Percentiles rank a stretch among this genome's conserved stretches.
Conservation (phyloP, 2,797 vertebrate genomes). For the Cetoscarus ocellatus region DNA sequence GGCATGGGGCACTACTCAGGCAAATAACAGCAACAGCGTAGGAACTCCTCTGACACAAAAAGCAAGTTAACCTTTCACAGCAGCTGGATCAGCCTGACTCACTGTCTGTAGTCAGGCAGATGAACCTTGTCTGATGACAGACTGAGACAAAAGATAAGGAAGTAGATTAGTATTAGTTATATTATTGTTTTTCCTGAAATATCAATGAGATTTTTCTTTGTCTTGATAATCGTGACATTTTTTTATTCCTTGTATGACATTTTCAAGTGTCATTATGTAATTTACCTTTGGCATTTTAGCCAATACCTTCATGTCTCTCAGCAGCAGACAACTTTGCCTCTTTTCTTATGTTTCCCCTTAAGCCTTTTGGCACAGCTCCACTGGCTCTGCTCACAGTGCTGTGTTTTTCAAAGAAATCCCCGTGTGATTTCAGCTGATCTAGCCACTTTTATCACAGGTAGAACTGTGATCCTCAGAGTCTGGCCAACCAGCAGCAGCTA, state of each 20-base stretch:
- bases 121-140: no score
- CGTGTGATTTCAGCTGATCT: slow-evolving; percentile 64
- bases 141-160: no score
- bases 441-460: slow-evolving; percentile 46
- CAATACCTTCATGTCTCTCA: background rate
- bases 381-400: slow-evolving; percentile 9
- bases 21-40: no score
- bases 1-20: no score
- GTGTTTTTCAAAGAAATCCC: slow-evolving; percentile 44
- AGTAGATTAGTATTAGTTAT: no score
- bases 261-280: background rate
- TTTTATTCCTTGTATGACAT: background rate
- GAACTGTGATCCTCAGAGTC: slow-evolving; percentile 36
- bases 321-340: background rate
- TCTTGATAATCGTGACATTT: no score
- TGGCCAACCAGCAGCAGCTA: slow-evolving; percentile 16
- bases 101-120: no score
- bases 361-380: slow-evolving; percentile 36
- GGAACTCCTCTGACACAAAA: no score
- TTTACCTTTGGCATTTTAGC: background rate
- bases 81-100: no score
- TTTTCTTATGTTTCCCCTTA: background rate
- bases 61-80: no score
- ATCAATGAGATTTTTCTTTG: no score
- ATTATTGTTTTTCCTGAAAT: no score